Evolutionary conservation across 35 echinoderm and acorn worm genomes (phyloP).

Genomic region (Ophioderma brevispina): DNA sequence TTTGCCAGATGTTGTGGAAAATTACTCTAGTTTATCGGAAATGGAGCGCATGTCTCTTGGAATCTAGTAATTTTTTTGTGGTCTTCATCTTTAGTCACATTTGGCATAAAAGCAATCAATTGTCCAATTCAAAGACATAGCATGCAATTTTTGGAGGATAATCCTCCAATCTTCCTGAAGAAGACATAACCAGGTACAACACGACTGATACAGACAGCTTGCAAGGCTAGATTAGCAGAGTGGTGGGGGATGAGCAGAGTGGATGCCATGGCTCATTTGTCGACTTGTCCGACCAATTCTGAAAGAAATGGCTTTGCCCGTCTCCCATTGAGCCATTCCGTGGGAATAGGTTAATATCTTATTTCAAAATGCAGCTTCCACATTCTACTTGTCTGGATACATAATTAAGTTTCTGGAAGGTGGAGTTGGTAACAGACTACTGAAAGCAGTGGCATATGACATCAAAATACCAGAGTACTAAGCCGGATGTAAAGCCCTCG

Average conservation of each 20-base stretch:
- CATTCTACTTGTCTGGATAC: conserved; percentile 21
- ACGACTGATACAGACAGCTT: conserved; percentile 53
- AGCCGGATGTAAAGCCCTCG: conserved; percentile 55
- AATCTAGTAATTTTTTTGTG: conserved; percentile 39
- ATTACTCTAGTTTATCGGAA: not conserved
- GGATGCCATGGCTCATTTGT: conserved; percentile 33
- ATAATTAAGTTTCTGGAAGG: conserved; percentile 4
- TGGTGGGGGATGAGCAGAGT: conserved; percentile 37
- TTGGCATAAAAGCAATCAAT: conserved; percentile 22
- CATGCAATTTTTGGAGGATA: not conserved
- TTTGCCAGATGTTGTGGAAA: not conserved
- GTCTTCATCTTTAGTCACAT: conserved; percentile 48
- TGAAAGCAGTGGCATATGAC: conserved; percentile 28
- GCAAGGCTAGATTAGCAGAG: conserved; percentile 35
- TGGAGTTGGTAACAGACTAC: conserved; percentile 9
- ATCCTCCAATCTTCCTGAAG: conserved; percentile 7
- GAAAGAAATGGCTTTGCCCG: too few relatives aligned
- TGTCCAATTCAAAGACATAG: conserved; percentile 8
- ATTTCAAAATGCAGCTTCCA: conserved; percentile 43
- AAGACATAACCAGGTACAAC: conserved; percentile 33
- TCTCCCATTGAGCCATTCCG: too few relatives aligned
- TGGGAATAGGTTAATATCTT: too few relatives aligned
- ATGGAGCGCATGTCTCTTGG: not conserved
- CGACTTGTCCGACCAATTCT: too few relatives aligned
- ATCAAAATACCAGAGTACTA: conserved; percentile 14